Evolutionary conservation across 1,140 invertebrate species (phyloP).

Genomic region (Archivesica marissinica): DNA sequence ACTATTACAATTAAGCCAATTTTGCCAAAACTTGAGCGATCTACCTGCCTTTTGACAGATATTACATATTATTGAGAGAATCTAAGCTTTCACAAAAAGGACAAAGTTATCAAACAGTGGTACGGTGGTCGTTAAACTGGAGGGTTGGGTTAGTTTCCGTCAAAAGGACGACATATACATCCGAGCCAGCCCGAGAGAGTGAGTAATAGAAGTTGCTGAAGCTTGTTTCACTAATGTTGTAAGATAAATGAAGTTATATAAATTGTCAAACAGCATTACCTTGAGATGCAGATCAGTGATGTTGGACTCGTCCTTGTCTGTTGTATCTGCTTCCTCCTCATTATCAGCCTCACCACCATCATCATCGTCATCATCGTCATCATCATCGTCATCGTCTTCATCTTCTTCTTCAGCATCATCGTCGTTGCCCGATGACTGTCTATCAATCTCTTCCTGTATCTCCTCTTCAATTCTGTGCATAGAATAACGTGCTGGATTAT

Average conservation of each 20-base stretch:
- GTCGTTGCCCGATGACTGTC: constrained; percentile 59
- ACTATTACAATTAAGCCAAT: neutral
- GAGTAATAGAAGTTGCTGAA: too few species aligned
- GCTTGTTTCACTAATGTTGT: too few species aligned
- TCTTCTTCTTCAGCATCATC: constrained; percentile 66
- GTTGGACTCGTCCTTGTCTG: constrained; percentile 31
- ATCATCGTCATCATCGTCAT: constrained; percentile 64
- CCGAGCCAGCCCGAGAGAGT: too few species aligned
- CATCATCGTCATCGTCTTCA: constrained; percentile 61
- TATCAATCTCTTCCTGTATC: constrained; percentile 72
- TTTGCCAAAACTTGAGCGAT: too few species aligned
- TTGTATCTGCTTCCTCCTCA: constrained; percentile 54
- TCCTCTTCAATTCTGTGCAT: constrained; percentile 69
- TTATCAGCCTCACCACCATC: constrained; percentile 61
- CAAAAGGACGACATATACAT: too few species aligned
- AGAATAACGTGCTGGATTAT: neutral
- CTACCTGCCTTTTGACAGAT: too few species aligned
- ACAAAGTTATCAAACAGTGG: too few species aligned
- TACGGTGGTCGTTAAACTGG: too few species aligned
- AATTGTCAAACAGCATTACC: neutral
- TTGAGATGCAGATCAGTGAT: constrained; percentile 24
- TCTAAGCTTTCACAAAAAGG: too few species aligned
- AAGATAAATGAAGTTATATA: neutral
- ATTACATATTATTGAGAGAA: too few species aligned
- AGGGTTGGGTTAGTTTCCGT: too few species aligned